Conservation (phyloP, 2,888 invertebrate species). For the Acleris literana region DNA sequence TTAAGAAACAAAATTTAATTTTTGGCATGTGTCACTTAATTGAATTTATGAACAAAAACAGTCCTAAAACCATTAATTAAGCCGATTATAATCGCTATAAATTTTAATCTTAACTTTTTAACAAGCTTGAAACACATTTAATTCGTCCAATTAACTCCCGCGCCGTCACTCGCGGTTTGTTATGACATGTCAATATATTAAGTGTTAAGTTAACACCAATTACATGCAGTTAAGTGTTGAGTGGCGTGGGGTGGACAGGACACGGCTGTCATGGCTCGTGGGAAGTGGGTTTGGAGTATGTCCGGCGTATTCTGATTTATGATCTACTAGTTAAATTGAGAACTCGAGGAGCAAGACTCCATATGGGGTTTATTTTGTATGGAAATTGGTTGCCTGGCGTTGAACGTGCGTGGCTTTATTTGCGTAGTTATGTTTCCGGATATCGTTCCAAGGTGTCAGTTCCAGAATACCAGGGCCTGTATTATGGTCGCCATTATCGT, state of each 20-base stretch:
- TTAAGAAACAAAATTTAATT: too few relatives aligned
- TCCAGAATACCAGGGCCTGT: too few relatives aligned
- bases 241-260: slow-evolving; percentile 49
- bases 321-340: background rate
- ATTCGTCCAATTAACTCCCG: slow-evolving; percentile 28
- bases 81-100: slow-evolving; percentile 30
- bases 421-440: too few relatives aligned
- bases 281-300: slow-evolving; percentile 23
- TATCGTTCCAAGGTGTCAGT: too few relatives aligned
- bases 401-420: too few relatives aligned
- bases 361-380: too few relatives aligned
- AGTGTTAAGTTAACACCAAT: slow-evolving; percentile 57
- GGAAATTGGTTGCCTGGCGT: too few relatives aligned
- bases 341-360: too few relatives aligned
- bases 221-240: slow-evolving; percentile 59
- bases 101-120: slow-evolving; percentile 30
- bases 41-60: too few relatives aligned
- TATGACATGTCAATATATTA: slow-evolving; percentile 66
- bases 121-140: slow-evolving; percentile 29
- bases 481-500: too few relatives aligned
- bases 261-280: slow-evolving; percentile 37
- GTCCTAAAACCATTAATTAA: slow-evolving; percentile 3
- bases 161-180: slow-evolving; percentile 45
- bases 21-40: too few relatives aligned
- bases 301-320: slow-evolving; percentile 31